Percentiles rank a stretch among this genome's conserved stretches.
These are phyloP conservation scores for Anabacerthia variegaticeps DNA, from an alignment of 2,797 vertebrate genomes.

Conservation along the genomic window DNA sequence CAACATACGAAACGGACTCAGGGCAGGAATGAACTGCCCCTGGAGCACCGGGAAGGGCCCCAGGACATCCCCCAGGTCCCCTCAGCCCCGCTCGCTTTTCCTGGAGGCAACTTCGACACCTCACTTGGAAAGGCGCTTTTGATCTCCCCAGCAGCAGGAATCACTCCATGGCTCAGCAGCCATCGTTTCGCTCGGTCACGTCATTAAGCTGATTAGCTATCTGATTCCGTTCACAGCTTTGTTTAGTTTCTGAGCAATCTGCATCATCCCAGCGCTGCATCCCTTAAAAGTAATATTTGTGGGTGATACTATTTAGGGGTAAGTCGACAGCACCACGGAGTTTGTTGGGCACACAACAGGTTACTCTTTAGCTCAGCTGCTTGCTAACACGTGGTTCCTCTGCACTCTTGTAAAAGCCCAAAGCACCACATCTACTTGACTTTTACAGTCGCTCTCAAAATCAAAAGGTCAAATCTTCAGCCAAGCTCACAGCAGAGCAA, in stretches of 20 bases:
- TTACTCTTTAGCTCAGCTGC: neutral
- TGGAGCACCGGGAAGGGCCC: neutral
- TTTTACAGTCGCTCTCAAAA: neutral
- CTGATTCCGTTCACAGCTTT: neutral
- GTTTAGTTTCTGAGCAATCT: neutral
- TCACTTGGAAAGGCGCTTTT: rapidly evolving
- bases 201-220: neutral
- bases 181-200: neutral
- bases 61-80: rapidly evolving
- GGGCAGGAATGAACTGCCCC: slow-evolving; percentile 64
- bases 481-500: neutral
- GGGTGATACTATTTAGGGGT: neutral
- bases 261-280: neutral
- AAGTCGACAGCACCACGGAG: neutral
- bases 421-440: neutral
- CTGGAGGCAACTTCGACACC: neutral
- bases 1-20: slow-evolving; percentile 83
- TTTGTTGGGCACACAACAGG: neutral
- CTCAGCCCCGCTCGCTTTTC: neutral
- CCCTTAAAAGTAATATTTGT: neutral
- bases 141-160: neutral
- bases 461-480: neutral
- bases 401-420: neutral
- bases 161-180: neutral
- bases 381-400: neutral